Conservation (phyloP, 2,113 vertebrate genomes). For the Epinephelus fuscoguttatus region DNA sequence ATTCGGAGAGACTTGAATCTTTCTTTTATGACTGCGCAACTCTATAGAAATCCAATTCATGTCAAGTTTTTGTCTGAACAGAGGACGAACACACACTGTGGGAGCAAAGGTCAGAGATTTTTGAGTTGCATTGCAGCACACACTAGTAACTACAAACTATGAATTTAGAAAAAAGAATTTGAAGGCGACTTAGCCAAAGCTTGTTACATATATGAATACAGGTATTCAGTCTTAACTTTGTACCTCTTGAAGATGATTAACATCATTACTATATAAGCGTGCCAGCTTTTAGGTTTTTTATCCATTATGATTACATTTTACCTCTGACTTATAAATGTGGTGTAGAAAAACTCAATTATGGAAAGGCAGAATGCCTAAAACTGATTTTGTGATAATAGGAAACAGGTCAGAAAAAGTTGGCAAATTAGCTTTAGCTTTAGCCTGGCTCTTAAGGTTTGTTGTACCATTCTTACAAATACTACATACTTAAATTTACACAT, state of each 20-base stretch:
- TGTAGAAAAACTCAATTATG: background rate
- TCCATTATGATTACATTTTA: background rate
- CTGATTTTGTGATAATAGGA: too few species aligned
- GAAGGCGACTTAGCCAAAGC: background rate
- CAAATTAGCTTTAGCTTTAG: background rate
- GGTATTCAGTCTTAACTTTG: too few species aligned
- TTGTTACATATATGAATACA: too few species aligned
- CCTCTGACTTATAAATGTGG: background rate
- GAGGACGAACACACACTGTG: background rate
- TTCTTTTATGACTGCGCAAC: background rate
- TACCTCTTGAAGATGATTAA: background rate
- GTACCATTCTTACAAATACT: background rate
- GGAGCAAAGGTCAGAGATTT: background rate
- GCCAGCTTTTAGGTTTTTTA: background rate
- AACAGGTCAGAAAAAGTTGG: background rate
- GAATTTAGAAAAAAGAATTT: background rate
- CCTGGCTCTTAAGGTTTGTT: too few species aligned
- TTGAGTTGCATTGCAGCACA: background rate
- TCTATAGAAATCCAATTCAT: slow-evolving; percentile 8
- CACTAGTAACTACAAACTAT: background rate
- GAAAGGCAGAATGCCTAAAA: too few species aligned
- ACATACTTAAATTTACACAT: background rate
- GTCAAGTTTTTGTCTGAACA: slow-evolving; percentile 2
- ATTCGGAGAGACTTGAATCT: background rate
- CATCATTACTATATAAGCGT: background rate